phyloP scores from a whole-genome alignment of 2,888 invertebrate genomes.

The Conistra vaccinii region DNA sequence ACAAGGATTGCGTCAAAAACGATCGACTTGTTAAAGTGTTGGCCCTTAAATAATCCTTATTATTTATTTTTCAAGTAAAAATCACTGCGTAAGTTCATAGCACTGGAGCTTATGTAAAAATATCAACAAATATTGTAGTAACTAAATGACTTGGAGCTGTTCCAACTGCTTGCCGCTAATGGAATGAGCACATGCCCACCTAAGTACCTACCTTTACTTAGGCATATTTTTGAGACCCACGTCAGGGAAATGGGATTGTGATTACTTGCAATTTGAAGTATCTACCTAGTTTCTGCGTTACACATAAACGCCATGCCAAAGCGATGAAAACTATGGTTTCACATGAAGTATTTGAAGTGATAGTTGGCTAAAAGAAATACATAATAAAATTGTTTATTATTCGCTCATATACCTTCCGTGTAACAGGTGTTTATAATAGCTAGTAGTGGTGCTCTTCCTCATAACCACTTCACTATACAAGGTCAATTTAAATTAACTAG shows the following conservation, averaged over 20 bases:
- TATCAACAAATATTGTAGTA: constrained; percentile 51
- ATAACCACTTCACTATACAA: not conserved
- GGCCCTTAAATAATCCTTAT: not conserved
- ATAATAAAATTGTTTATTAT: no score
- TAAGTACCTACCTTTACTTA: constrained; percentile 5
- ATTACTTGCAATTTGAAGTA: constrained; percentile 34
- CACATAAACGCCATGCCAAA: not conserved
- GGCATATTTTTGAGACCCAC: constrained; percentile 31
- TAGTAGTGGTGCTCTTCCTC: not conserved
- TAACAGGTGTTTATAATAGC: not conserved
- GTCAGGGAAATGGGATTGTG: constrained; percentile 18
- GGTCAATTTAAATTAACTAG: no score
- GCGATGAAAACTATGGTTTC: not conserved
- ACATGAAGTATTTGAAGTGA: not conserved
- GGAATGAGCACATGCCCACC: constrained; percentile 24
- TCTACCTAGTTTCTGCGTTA: not conserved
- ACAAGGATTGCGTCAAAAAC: not conserved
- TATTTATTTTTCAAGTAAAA: constrained; percentile 7
- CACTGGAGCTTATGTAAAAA: constrained; percentile 39
- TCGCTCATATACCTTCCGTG: no score
- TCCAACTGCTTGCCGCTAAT: constrained; percentile 53
- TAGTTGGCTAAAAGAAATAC: not conserved
- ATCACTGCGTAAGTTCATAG: constrained; percentile 23
- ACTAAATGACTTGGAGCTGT: constrained; percentile 60
- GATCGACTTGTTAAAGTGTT: not conserved